phyloP scores from a whole-genome alignment of 2,113 vertebrate genomes.

The Myotis lucifugus region DNA sequence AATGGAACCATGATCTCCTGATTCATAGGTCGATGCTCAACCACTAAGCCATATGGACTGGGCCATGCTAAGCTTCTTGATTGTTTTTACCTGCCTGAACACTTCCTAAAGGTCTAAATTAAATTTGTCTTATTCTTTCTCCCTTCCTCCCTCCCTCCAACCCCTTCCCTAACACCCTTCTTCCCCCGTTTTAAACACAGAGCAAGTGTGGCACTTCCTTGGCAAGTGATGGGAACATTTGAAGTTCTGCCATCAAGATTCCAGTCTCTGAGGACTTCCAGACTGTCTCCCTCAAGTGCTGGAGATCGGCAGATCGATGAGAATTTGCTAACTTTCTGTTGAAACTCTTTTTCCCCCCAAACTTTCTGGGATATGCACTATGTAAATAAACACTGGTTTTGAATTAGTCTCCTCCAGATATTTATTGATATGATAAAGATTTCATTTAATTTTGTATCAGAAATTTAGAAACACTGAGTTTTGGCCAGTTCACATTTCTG shows the following conservation, averaged over 20 bases:
- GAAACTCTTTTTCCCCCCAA: background rate
- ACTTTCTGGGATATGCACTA: background rate
- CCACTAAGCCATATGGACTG: too few species aligned
- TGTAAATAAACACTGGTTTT: conserved; percentile 70
- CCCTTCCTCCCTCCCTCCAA: background rate
- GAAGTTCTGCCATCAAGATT: conserved; percentile 10
- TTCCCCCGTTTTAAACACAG: conserved; percentile 16
- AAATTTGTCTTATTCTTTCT: background rate
- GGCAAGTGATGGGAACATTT: conserved; percentile 39
- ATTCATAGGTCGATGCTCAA: too few species aligned
- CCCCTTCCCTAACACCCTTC: background rate
- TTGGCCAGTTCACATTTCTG: conserved; percentile 4
- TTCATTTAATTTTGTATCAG: background rate
- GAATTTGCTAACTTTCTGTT: conserved; percentile 11
- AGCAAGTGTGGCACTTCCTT: conserved; percentile 75
- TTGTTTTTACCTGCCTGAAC: background rate
- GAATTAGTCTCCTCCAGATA: conserved; percentile 7
- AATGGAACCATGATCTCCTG: too few species aligned
- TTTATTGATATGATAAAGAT: conserved; percentile 36
- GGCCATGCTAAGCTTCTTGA: background rate
- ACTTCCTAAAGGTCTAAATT: background rate
- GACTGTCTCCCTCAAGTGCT: background rate
- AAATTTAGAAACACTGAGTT: conserved; percentile 11
- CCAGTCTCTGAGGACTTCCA: background rate
- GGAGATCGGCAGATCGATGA: background rate